phyloP scores from a whole-genome alignment of 2,113 vertebrate species.

The Pteropus alecto region DNA sequence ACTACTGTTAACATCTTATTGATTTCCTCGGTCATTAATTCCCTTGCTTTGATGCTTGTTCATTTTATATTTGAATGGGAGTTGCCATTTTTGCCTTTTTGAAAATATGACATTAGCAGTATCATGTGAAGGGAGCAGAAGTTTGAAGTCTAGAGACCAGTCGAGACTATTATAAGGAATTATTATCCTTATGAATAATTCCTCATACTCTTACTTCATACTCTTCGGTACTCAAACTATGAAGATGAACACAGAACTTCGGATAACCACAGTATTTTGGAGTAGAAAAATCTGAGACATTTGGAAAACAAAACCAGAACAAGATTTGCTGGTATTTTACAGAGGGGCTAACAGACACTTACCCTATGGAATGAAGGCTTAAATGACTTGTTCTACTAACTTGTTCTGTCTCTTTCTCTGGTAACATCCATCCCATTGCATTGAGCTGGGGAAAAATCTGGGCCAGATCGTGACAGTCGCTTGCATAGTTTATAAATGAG shows the following conservation, averaged over 20 bases:
- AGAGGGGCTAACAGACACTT: background rate
- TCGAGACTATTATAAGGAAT: background rate
- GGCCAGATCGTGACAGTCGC: background rate
- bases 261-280: background rate
- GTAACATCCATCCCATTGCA: fast-evolving
- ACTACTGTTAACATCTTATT: background rate
- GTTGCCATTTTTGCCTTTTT: background rate
- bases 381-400: background rate
- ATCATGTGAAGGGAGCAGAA: background rate
- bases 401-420: background rate
- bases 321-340: background rate
- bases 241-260: background rate
- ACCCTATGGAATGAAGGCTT: background rate
- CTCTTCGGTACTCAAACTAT: background rate
- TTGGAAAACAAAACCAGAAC: background rate
- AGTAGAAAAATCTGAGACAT: background rate
- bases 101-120: background rate
- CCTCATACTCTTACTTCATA: no score
- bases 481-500: background rate
- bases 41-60: background rate
- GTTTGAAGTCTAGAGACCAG: background rate
- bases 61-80: background rate
- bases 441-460: background rate
- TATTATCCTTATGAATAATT: background rate
- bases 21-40: background rate